Conservation (phyloP, 2,113 vertebrate genomes). For the Micronisus gabar region DNA sequence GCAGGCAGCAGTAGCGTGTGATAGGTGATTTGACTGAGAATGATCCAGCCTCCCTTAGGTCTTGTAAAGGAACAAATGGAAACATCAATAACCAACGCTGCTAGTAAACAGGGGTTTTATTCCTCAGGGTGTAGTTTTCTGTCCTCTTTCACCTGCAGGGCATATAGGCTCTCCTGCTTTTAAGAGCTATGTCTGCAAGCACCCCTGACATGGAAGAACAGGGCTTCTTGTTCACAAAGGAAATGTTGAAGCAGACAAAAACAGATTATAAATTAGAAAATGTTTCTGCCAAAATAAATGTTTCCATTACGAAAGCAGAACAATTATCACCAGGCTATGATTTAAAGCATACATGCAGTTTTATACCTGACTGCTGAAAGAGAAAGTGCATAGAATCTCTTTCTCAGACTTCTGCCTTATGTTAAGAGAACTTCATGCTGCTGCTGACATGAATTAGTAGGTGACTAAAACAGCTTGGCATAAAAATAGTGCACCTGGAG, state of each 20-base stretch:
- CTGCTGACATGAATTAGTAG: background rate
- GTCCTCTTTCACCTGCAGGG: background rate
- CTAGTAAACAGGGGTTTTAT: background rate
- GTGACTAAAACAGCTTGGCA: constrained; percentile 2
- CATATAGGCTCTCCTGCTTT: background rate
- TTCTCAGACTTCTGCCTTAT: background rate
- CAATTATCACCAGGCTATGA: background rate
- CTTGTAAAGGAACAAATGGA: background rate
- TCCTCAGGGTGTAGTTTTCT: background rate
- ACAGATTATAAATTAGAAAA: background rate
- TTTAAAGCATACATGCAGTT: background rate
- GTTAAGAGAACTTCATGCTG: background rate
- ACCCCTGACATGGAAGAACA: background rate
- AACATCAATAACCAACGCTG: background rate
- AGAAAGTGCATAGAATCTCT: background rate
- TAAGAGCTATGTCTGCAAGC: background rate
- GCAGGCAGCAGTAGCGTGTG: background rate
- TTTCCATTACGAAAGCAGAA: background rate
- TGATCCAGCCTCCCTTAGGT: background rate
- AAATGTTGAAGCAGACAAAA: background rate
- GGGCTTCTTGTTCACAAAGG: background rate
- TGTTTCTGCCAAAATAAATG: background rate
- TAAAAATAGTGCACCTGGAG: background rate
- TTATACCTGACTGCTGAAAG: background rate
- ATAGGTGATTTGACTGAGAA: background rate